Base-by-base conservation (phyloP, 2,797 vertebrate genomes). In the Heteromormyrus szaboi region DNA sequence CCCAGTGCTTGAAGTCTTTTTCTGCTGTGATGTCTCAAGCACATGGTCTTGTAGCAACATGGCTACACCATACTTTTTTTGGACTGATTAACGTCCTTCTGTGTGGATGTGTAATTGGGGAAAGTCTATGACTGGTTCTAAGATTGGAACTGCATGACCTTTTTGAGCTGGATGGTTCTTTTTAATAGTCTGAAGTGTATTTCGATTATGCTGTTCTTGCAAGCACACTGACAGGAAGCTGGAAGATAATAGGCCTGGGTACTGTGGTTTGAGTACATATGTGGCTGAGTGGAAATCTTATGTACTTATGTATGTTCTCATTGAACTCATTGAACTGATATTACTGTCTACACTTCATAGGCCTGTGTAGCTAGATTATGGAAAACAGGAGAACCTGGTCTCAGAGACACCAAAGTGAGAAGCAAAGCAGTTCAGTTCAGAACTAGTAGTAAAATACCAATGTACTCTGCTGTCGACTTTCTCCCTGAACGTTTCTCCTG, bases 61-160 rank as follows among this genome's bases (percentile, higher is more conserved):
- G 62, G 14, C 46, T 33, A 9, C 62, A 12, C 59, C 14, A 7
- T 12, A 19, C 51, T 33, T 19, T 76, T 88, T 72, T 41, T 22
- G 46, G 22, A n/a, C 37, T 59, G 33, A 44, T 65, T 22, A 22
- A 51, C 2, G 3, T 51, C 48, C 2, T 53, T 33, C 62, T 72
- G 46, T 50, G 79, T 89, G 72, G 86, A 19, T 88, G 72, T 86
- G n/a, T 86, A 54, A 37, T 56, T 56, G 85, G 29, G 85, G 85
- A 19, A 86, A 25, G 44, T 84, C 14, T 84, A 50, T 50, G 22
- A 19, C 44, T 22, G 44, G 79, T 46, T 46, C 17, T 22, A 22
- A 50, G 51, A 86, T 41, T 53, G 85, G 29, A 54, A 46, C 79
- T 53, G 85, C 14, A 37, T 54, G 79, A 84, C 41, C 46, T 84